Conservation (phyloP, 2,888 invertebrate species). For the Apamea monoglypha region DNA sequence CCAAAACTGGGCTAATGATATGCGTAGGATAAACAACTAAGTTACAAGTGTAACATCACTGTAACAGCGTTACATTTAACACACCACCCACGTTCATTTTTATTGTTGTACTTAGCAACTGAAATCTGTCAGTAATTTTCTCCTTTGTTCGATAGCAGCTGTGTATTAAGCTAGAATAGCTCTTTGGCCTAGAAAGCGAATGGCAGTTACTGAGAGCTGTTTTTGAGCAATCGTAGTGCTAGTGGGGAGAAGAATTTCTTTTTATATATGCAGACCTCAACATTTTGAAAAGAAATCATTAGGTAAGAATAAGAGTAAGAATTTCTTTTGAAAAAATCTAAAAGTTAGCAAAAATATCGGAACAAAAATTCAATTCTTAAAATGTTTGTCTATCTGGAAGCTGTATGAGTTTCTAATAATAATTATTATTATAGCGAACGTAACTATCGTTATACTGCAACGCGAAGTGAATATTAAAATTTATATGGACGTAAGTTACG, state of each 20-base stretch:
- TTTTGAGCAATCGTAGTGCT: slow-evolving; percentile 25
- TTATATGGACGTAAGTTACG: neutral
- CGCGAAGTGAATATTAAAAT: slow-evolving; percentile 12
- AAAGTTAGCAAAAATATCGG: neutral
- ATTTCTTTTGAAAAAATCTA: neutral
- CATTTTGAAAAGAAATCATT: neutral
- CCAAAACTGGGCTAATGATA: slow-evolving; percentile 70
- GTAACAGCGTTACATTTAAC: slow-evolving; percentile 48
- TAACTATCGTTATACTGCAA: neutral
- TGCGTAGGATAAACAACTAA: slow-evolving; percentile 70
- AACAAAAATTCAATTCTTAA: neutral
- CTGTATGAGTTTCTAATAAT: slow-evolving; percentile 7
- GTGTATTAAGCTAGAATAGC: slow-evolving; percentile 40
- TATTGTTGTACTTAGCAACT: slow-evolving; percentile 50
- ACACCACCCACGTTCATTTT: slow-evolving; percentile 53
- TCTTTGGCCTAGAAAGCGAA: slow-evolving; percentile 36
- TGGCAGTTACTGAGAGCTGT: slow-evolving; percentile 36
- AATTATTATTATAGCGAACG: neutral
- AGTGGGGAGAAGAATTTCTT: neutral
- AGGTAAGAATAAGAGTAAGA: too few relatives aligned
- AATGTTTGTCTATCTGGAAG: too few relatives aligned
- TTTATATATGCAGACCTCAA: neutral
- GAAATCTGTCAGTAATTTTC: slow-evolving; percentile 44
- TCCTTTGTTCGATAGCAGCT: slow-evolving; percentile 50
- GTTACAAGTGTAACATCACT: slow-evolving; percentile 58